phyloP scores from a whole-genome alignment of 2,888 invertebrate genomes.

The Diarsia dahlii region DNA sequence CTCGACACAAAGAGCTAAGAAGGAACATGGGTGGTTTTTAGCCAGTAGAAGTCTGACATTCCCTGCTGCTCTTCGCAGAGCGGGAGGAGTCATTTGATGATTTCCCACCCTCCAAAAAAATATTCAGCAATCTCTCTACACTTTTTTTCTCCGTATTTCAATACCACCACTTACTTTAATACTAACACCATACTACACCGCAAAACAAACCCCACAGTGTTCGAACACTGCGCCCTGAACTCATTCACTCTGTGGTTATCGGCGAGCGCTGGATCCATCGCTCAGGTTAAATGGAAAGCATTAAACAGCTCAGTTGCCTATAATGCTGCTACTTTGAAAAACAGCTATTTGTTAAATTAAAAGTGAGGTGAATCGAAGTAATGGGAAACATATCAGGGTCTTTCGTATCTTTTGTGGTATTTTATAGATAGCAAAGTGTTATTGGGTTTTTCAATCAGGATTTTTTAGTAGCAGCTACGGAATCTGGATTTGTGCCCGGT shows the following conservation, averaged over 20 bases:
- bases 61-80: too few relatives aligned
- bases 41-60: too few relatives aligned
- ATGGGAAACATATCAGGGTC: conserved; percentile 19
- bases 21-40: too few relatives aligned
- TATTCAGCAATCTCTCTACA: background rate
- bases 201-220: conserved; percentile 21
- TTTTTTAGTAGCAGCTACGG: too few relatives aligned
- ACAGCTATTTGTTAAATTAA: conserved; percentile 67
- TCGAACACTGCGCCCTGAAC: conserved; percentile 30
- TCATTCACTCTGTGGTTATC: conserved; percentile 67
- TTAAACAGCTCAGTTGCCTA: conserved; percentile 17
- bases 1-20: too few relatives aligned
- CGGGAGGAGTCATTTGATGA: too few relatives aligned
- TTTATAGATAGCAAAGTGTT: background rate
- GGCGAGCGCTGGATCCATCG: conserved; percentile 45
- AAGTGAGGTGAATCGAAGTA: conserved; percentile 32
- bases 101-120: too few relatives aligned
- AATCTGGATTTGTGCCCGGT: too few relatives aligned
- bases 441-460: too few relatives aligned
- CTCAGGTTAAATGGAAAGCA: conserved; percentile 59
- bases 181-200: conserved; percentile 19
- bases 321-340: conserved; percentile 47
- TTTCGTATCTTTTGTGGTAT: conserved; percentile 15
- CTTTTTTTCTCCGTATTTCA: too few relatives aligned
- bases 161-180: conserved; percentile 15